Conservation (phyloP, 2,113 vertebrate genomes). For the Tamias sibiricus region DNA sequence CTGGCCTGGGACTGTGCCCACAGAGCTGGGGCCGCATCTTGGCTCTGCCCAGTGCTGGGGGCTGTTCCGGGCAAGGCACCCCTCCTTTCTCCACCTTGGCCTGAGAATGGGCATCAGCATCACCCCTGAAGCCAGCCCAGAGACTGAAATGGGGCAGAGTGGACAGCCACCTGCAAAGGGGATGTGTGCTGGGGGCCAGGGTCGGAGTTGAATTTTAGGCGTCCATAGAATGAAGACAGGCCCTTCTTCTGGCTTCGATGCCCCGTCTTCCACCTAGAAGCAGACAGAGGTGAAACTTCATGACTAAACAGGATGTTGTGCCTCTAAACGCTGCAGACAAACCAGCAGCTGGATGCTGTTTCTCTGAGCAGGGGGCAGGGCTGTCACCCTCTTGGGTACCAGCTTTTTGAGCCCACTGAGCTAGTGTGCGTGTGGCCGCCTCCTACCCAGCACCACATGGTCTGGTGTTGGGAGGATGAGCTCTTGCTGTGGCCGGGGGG, state of each 20-base stretch:
- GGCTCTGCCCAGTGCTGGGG: background rate
- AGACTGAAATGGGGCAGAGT: background rate
- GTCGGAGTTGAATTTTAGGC: background rate
- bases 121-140: rapidly evolving
- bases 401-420: background rate
- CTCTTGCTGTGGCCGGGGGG: too few relatives aligned
- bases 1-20: rapidly evolving
- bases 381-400: background rate
- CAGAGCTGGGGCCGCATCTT: rapidly evolving
- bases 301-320: slow-evolving; percentile 69
- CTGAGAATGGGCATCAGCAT: background rate
- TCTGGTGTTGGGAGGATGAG: too few relatives aligned
- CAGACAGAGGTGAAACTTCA: slow-evolving; percentile 37
- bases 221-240: background rate
- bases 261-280: background rate
- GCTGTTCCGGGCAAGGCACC: background rate
- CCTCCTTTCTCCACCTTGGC: background rate
- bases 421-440: rapidly evolving
- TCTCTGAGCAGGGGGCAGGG: rapidly evolving
- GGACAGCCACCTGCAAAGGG: too few relatives aligned
- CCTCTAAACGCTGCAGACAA: background rate
- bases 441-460: rapidly evolving
- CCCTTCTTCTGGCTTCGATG: background rate
- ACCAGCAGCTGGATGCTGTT: background rate
- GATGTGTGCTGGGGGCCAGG: rapidly evolving